Conservation (phyloP, 2,797 vertebrate genomes). For the Picus viridis region DNA sequence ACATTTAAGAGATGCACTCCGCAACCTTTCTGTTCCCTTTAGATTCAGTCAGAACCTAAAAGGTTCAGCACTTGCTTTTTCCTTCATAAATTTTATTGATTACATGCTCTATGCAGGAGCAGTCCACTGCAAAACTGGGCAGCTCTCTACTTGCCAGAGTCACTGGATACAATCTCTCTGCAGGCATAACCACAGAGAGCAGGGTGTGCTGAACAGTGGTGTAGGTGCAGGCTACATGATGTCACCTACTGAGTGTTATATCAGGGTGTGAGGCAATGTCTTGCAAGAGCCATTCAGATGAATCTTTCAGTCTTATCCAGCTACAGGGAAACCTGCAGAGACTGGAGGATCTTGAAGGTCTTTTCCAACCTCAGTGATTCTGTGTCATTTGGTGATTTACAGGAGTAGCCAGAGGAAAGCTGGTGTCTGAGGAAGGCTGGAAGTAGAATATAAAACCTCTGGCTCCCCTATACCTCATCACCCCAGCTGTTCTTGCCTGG, state of each 20-base stretch:
- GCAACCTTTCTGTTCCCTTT: neutral
- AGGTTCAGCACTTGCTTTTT: neutral
- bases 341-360: too few relatives aligned
- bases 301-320: neutral
- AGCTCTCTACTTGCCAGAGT: neutral
- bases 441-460: neutral
- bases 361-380: too few relatives aligned
- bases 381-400: too few relatives aligned
- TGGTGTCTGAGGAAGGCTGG: neutral
- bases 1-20: neutral
- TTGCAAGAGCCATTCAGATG: neutral
- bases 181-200: accelerated
- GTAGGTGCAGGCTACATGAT: too few relatives aligned
- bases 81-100: neutral
- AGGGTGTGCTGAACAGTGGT: too few relatives aligned
- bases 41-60: neutral
- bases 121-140: neutral
- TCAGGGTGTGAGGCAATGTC: neutral
- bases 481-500: neutral
- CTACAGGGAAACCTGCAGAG: too few relatives aligned
- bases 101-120: neutral
- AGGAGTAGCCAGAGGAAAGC: neutral
- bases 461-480: neutral
- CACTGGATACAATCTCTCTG: neutral
- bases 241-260: neutral